Base-by-base conservation (phyloP, 2,113 vertebrate genomes). In the Campylomormyrus tamandua region DNA sequence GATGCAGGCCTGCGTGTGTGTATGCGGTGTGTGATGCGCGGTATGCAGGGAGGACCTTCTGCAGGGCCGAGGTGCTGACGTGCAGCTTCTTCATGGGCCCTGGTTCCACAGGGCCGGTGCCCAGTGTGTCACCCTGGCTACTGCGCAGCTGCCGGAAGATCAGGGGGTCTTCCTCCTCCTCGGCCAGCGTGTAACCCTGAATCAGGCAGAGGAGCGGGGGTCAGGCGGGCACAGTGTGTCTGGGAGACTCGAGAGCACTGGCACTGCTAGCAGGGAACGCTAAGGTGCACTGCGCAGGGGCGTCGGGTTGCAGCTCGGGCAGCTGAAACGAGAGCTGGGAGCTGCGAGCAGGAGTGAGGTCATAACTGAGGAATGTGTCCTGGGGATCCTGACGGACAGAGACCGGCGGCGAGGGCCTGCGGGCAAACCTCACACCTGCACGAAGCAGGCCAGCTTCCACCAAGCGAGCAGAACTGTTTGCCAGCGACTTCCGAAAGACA, bases 71-170 rank as follows among this genome's bases (percentile, higher is more conserved):
- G 62, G 98, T 99, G 97, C 98, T 99, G 94, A 99, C 98, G 0
- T 99, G 98, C 6, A 99, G 93, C 90, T 99, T 99, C 95, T 99
- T 99, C 98, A 99, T 99, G 2, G 98, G 98, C 4, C 98, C 98
- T 0, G 97, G 96, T 91, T 99, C 98, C 74, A 98, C 97, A 0
- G 98, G 98, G 24, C 97, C 97, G 27, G 97, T 97, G 89, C 97
- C 95, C 91, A 98, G 91, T 0, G 96, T 91, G 58, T 99, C 98
- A 2, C 97, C 97, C 91, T 97, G 96, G 94, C 95, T 97, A 84
- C 97, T 95, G 70, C 97, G 97, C 89, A 96, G 87, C 92, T 97
- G 96, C 3, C 98, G 98, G 93, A 98, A 99, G 92, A 98, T 98
- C 92, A 99, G 93, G 88, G 98, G 97, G 93, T 99, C 97, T 52